Evolutionary conservation across 2,797 vertebrate genomes (phyloP).

Genomic region (Fistularia tabacaria): DNA sequence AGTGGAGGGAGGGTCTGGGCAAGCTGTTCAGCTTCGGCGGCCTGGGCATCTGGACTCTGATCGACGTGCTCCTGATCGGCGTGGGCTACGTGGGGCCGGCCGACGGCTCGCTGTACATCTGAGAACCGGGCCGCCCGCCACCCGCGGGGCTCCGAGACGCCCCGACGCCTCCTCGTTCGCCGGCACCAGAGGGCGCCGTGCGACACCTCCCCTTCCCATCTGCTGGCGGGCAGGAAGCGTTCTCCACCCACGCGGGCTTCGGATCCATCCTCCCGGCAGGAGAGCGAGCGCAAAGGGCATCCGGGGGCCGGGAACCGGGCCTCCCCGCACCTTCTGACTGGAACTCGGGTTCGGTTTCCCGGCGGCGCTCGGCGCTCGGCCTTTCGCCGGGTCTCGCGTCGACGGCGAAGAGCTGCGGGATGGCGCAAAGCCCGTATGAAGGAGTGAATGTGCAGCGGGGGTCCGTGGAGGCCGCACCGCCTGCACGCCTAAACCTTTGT

Average conservation of each 20-base stretch:
- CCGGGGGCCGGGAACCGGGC: too few species aligned
- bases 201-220: conserved; percentile 68
- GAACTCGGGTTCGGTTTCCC: too few species aligned
- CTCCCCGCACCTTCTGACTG: neutral
- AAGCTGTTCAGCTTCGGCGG: conserved; percentile 99
- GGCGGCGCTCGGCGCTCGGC: too few species aligned
- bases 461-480: too few species aligned
- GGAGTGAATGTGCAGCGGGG: too few species aligned
- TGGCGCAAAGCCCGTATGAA: too few species aligned
- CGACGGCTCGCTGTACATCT: conserved; percentile 96
- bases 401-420: too few species aligned
- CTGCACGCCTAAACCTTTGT: too few species aligned
- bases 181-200: conserved; percentile 45
- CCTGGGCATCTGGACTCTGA: conserved; percentile 94
- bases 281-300: neutral
- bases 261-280: conserved; percentile 46
- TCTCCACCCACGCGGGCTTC: conserved; percentile 53
- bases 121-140: conserved; percentile 38
- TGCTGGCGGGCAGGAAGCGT: conserved; percentile 65
- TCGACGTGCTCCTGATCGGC: conserved; percentile 92
- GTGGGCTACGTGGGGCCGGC: conserved; percentile 96
- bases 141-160: conserved; percentile 48
- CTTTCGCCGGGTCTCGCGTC: too few species aligned
- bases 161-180: conserved; percentile 46
- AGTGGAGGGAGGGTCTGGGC: conserved; percentile 96